Conservation (phyloP, 1,140 invertebrate species). For the Pollicipes pollicipes region DNA sequence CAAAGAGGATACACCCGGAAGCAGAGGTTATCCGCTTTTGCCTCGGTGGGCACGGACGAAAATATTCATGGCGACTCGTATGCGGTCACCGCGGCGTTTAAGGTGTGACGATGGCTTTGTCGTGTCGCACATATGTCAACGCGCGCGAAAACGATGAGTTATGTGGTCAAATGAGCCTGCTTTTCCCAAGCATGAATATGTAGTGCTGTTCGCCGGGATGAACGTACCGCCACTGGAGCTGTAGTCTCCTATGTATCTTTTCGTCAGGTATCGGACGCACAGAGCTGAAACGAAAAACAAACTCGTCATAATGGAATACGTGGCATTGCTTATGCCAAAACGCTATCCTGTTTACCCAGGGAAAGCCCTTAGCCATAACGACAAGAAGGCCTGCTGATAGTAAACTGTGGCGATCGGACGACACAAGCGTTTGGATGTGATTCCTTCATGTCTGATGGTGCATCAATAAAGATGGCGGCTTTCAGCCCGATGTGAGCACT, state of each 20-base stretch:
- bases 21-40: too few relatives aligned
- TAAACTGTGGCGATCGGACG: too few relatives aligned
- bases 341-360: too few relatives aligned
- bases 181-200: slow-evolving; percentile 10
- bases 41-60: too few relatives aligned
- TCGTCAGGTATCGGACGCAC: slow-evolving; percentile 55
- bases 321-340: too few relatives aligned
- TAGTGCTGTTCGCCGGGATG: slow-evolving; percentile 3
- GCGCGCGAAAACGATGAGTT: background rate
- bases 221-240: slow-evolving; percentile 49
- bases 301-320: background rate
- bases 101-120: slow-evolving; percentile 4
- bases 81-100: slow-evolving; percentile 4
- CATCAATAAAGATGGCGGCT: too few relatives aligned
- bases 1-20: too few relatives aligned
- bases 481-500: too few relatives aligned
- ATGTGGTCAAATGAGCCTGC: background rate
- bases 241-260: slow-evolving; percentile 62
- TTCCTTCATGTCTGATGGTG: too few relatives aligned
- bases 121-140: background rate
- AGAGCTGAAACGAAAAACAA: slow-evolving; percentile 46
- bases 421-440: too few relatives aligned
- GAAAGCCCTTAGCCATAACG: background rate
- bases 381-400: background rate
- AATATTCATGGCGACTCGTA: slow-evolving; percentile 11